These are phyloP conservation scores for Cyanoderma ruficeps DNA, from an alignment of 2,113 vertebrate species.

Conservation along the genomic window DNA sequence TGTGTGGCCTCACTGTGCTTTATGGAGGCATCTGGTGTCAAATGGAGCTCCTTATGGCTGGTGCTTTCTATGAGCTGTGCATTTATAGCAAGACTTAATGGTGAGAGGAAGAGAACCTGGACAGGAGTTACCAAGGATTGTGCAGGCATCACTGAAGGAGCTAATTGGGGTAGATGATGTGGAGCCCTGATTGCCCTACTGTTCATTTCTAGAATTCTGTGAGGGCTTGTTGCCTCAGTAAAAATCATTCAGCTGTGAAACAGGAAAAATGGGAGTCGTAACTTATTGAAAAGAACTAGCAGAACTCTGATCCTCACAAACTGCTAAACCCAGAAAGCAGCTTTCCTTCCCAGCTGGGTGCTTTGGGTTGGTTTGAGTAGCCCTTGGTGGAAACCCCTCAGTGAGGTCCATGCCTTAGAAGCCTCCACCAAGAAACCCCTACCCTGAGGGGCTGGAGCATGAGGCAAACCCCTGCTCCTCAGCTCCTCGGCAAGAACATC, in stretches of 20 bases:
- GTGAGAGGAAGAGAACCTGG: neutral
- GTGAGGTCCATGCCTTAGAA: accelerated
- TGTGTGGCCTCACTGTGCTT: neutral
- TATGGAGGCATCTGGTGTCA: neutral
- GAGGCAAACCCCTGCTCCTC: neutral
- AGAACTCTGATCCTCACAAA: neutral
- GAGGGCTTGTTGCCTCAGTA: neutral
- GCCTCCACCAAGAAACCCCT: neutral
- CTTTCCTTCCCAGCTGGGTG: neutral
- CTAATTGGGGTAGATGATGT: neutral
- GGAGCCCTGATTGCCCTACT: neutral
- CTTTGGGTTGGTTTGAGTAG: neutral
- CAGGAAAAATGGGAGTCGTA: neutral
- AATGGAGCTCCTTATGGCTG: neutral
- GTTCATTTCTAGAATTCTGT: neutral
- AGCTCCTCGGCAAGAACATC: accelerated
- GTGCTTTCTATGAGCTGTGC: neutral
- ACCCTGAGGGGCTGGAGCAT: neutral
- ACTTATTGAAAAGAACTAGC: neutral
- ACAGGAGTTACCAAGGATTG: neutral
- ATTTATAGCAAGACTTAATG: neutral
- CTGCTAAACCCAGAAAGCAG: neutral
- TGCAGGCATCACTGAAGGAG: neutral
- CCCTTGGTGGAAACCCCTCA: neutral
- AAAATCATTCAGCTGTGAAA: neutral